These are phyloP conservation scores for Oxygymnocypris stewartii DNA, from an alignment of 2,113 vertebrate species.

Conservation along the genomic window DNA sequence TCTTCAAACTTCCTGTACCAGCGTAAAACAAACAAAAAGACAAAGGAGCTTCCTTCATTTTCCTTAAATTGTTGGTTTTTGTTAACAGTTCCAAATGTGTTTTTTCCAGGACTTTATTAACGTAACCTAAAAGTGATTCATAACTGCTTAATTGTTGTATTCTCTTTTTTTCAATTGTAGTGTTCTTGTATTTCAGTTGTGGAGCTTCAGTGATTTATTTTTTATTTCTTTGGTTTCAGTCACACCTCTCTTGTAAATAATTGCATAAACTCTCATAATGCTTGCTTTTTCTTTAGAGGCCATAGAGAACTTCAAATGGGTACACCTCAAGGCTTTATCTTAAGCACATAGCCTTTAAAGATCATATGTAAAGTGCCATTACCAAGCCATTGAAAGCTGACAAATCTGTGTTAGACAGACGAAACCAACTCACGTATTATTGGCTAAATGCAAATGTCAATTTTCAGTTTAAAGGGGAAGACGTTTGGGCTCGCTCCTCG, in stretches of 20 bases:
- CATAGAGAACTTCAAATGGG: constrained; percentile 87
- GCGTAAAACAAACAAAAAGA: constrained; percentile 84
- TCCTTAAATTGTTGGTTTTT: constrained; percentile 81
- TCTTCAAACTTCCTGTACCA: constrained; percentile 97
- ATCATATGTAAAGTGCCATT: constrained; percentile 80
- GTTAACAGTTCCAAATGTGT: constrained; percentile 88
- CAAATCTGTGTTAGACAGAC: constrained; percentile 36
- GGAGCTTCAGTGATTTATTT: constrained; percentile 82
- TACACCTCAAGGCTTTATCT: constrained; percentile 62
- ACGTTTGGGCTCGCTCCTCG: constrained; percentile 50
- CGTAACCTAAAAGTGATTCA: constrained; percentile 81
- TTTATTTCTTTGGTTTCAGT: constrained; percentile 64
- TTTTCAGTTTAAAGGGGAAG: not conserved
- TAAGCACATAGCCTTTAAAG: constrained; percentile 74
- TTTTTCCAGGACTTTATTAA: constrained; percentile 87
- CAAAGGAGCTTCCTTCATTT: constrained; percentile 85
- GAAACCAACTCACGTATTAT: not conserved
- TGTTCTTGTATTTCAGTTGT: constrained; percentile 90
- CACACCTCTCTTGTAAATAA: constrained; percentile 75
- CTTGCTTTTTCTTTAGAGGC: constrained; percentile 93
- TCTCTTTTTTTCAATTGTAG: constrained; percentile 87
- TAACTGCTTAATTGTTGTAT: constrained; percentile 86
- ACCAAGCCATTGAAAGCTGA: constrained; percentile 57
- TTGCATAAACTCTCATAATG: constrained; percentile 84
- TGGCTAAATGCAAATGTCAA: constrained; percentile 26